A percentile compares a stretch with the other conserved stretches of the same genome.
phyloP scores from a whole-genome alignment of 1,140 invertebrate genomes.

The Dryas iulia region DNA sequence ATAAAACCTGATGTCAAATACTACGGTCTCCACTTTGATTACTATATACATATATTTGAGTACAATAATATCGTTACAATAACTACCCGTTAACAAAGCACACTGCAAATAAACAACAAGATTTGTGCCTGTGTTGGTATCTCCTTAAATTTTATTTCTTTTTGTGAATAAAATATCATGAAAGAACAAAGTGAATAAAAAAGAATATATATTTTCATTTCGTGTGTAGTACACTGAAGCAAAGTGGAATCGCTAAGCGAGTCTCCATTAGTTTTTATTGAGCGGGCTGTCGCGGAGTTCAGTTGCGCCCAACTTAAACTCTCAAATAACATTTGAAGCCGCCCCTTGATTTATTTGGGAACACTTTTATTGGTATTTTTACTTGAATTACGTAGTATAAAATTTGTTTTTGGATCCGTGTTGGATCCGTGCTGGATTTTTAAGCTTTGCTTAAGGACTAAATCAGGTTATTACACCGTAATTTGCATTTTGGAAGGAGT shows the following conservation, averaged over 20 bases:
- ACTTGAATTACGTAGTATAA: neutral
- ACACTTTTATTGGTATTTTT: constrained; percentile 30
- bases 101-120: neutral
- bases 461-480: neutral
- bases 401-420: neutral
- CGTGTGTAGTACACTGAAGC: constrained; percentile 5
- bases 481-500: neutral
- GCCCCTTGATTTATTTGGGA: constrained; percentile 16
- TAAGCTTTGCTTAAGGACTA: neutral
- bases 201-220: constrained; percentile 4
- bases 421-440: neutral
- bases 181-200: constrained; percentile 1
- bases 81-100: no score
- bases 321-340: constrained; percentile 45
- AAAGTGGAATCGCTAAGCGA: constrained; percentile 39
- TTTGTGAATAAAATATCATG: neutral
- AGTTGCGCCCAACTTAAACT: constrained; percentile 43
- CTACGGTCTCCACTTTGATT: no score
- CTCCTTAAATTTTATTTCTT: neutral
- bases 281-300: constrained; percentile 37
- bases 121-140: neutral
- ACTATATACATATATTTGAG: no score
- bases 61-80: no score
- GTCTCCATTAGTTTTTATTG: constrained; percentile 60
- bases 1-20: no score